Evolutionary conservation across 2,888 invertebrate species (phyloP).

Genomic region (Trichacis sp.): DNA sequence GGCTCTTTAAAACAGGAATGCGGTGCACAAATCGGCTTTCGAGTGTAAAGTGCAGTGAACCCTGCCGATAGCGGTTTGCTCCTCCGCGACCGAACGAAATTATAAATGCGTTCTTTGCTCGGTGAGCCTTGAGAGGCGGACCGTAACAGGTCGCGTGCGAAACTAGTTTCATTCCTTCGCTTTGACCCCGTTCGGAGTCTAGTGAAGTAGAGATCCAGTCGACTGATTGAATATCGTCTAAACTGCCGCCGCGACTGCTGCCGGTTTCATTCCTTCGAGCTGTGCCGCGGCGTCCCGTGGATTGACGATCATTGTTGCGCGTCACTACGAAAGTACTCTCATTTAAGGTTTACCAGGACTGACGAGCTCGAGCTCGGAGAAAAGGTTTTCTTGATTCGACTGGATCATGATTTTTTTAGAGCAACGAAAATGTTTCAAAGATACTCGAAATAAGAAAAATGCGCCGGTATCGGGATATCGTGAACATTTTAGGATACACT

Average conservation of each 20-base stretch:
- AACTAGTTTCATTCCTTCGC: slow-evolving; percentile 37
- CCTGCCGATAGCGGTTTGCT: slow-evolving; percentile 25
- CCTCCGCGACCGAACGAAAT: slow-evolving; percentile 26
- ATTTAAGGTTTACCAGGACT: too few relatives aligned
- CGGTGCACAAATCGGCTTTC: slow-evolving; percentile 17
- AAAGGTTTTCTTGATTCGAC: too few relatives aligned
- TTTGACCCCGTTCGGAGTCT: slow-evolving; percentile 30
- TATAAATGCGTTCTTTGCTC: slow-evolving; percentile 28
- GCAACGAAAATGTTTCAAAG: too few relatives aligned
- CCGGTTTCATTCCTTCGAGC: slow-evolving; percentile 11
- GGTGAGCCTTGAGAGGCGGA: slow-evolving; percentile 22
- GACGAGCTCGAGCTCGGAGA: too few relatives aligned
- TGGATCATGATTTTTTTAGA: too few relatives aligned
- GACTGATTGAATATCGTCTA: not conserved
- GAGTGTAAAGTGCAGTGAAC: slow-evolving; percentile 32
- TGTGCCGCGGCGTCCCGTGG: too few relatives aligned
- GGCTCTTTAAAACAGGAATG: slow-evolving; percentile 28
- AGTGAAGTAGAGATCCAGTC: slow-evolving; percentile 7
- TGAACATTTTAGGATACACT: too few relatives aligned
- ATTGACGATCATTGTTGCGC: slow-evolving; percentile 29
- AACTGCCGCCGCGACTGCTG: slow-evolving; percentile 3
- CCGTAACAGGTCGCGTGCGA: slow-evolving; percentile 34
- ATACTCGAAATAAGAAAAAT: too few relatives aligned
- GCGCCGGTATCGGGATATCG: too few relatives aligned
- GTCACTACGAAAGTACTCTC: slow-evolving; percentile 51